phyloP scores from a whole-genome alignment of 2,113 vertebrate genomes.

The Morone saxatilis region DNA sequence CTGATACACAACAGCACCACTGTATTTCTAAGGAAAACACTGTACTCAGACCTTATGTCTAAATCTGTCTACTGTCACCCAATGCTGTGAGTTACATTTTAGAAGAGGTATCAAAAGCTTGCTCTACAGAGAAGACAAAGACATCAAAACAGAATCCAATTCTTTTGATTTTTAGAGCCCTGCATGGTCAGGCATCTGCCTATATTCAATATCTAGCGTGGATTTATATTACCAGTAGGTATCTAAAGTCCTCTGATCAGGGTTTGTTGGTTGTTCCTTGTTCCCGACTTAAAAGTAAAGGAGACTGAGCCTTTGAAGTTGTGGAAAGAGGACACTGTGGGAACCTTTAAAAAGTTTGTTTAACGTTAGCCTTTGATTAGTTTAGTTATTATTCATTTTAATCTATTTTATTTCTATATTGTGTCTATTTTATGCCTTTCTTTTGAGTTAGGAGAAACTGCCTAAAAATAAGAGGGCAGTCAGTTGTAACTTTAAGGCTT shows the following conservation, averaged over 20 bases:
- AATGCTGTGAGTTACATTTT: not conserved
- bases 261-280: not conserved
- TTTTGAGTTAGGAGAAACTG: not conserved
- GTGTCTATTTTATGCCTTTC: not conserved
- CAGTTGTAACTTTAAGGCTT: not conserved
- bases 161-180: not conserved
- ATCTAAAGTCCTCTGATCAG: not conserved
- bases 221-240: not conserved
- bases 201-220: not conserved
- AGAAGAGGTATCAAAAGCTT: not conserved
- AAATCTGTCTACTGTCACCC: not conserved
- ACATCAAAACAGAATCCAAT: conserved; percentile 1
- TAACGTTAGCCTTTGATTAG: not conserved
- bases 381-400: too few species aligned
- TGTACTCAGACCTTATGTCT: too few species aligned
- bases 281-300: not conserved
- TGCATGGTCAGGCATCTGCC: not conserved
- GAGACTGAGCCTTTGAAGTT: not conserved
- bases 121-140: not conserved
- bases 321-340: too few species aligned
- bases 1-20: too few species aligned
- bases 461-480: not conserved
- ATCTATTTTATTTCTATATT: not conserved
- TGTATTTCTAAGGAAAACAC: too few species aligned
- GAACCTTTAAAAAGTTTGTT: too few species aligned